Base-by-base conservation (phyloP, 2,888 invertebrate species). In the Apomyelois bistriatella region DNA sequence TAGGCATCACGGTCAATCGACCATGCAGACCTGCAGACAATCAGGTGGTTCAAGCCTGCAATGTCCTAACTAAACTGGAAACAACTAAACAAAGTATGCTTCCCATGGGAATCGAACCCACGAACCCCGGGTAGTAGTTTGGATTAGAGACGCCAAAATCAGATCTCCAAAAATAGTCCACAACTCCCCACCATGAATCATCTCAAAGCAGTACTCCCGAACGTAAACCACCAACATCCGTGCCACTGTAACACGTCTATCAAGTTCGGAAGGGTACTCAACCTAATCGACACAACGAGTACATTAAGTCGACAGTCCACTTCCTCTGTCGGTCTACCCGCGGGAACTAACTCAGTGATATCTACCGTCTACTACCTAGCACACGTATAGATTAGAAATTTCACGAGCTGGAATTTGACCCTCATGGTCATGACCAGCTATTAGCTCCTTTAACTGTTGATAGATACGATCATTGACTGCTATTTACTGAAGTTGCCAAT, bases 251-350 rank as follows among this genome's bases (percentile, higher is more conserved):
- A 78, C 82, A 82, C 85, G 85, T 85, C 85, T 76, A 85, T 86
- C 86, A 83, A 84, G 78, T 85, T 83, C 77, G 82, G 85, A 82
- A 83, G 85, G 83, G 83, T 84, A 78, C 82, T 79, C 76, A 71
- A 69, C 68, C 67, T 81, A 85, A 86, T 87, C 82, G 83, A 78
- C 85, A 76, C 84, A 83, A 85, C 84, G 79, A 80, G 88, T 86
- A 85, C 89, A 82, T 80, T 87, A 85, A 88, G 71, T 82, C 72
- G 82, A 85, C 86, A 78, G 73, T 65, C 77, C 62, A 76, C 82
- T 83, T 89, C 89, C 89, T 82, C 84, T 89, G 88, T 84, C 86
- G 85, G 46, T 46, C 46, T 16, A 32, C 35, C 46, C 46, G 46
- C 46, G 46, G 46, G 46, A 46, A 46, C 46, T 35, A 32, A 46